Percentiles rank a stretch among this genome's conserved stretches.
phyloP scores from a whole-genome alignment of 2,888 invertebrate genomes.

The Oligia strigilis region DNA sequence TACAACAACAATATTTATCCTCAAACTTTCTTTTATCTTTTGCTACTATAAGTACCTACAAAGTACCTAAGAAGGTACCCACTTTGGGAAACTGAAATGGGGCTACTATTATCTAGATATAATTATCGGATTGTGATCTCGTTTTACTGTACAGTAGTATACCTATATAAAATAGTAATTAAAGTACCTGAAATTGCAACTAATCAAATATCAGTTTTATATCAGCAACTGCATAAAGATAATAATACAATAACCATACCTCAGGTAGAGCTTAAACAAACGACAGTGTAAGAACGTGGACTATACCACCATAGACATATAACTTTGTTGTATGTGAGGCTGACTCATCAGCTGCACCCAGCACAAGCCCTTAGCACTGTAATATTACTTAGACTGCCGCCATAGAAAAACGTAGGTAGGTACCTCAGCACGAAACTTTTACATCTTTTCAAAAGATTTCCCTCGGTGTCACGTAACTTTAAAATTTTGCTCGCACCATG shows the following conservation, averaged over 20 bases:
- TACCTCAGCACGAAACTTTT: neutral
- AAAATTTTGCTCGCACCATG: conserved; percentile 4
- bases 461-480: conserved; percentile 4
- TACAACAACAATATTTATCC: neutral
- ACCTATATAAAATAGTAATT: conserved; percentile 12
- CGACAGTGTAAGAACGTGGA: conserved; percentile 1
- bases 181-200: conserved; percentile 10
- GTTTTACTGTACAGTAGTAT: conserved; percentile 35
- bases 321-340: conserved; percentile 1
- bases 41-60: conserved; percentile 6
- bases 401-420: neutral
- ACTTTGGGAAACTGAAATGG: conserved; percentile 15
- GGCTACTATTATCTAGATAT: conserved; percentile 6
- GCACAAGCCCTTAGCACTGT: conserved; percentile 6
- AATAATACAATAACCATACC: conserved; percentile 10
- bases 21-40: conserved; percentile 19
- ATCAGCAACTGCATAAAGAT: conserved; percentile 1
- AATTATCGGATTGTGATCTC: conserved; percentile 23
- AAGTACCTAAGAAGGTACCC: neutral
- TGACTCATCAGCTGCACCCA: conserved; percentile 46
- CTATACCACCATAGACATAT: conserved; percentile 13
- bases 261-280: conserved; percentile 8
- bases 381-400: neutral
- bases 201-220: conserved; percentile 23
- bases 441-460: conserved; percentile 10